Conservation (phyloP, 2,113 vertebrate genomes). For the Tursiops truncatus region DNA sequence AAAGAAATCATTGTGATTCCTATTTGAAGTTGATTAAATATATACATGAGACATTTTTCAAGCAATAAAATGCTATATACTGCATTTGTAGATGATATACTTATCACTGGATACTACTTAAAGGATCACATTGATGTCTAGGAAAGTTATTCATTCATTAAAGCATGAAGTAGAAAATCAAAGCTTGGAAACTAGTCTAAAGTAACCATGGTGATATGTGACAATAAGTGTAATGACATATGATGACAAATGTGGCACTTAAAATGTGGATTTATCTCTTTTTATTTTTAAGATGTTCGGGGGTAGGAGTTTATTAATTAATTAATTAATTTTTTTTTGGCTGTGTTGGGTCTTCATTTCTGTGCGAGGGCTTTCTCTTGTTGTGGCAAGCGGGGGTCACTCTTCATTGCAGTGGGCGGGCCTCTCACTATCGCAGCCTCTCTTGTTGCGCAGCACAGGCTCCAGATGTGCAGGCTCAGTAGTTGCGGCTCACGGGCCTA, state of each 20-base stretch:
- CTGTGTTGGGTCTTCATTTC: too few relatives aligned
- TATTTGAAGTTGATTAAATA: neutral
- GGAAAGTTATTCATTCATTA: neutral
- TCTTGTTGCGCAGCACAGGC: too few relatives aligned
- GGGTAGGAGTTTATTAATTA: too few relatives aligned
- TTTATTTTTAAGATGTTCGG: neutral
- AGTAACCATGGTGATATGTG: neutral
- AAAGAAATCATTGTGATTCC: neutral
- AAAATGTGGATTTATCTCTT: neutral
- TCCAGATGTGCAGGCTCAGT: too few relatives aligned
- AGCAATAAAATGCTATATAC: neutral
- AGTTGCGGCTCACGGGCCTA: too few relatives aligned
- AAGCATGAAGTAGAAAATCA: neutral
- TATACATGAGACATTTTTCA: neutral
- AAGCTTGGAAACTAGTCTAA: neutral
- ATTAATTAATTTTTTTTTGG: too few relatives aligned
- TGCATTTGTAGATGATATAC: neutral
- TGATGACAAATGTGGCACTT: neutral
- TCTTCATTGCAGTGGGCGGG: too few relatives aligned
- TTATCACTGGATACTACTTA: neutral
- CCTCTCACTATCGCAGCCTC: too few relatives aligned
- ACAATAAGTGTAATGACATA: neutral
- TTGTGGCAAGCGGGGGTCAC: too few relatives aligned
- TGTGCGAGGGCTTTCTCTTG: too few relatives aligned
- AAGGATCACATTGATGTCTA: neutral